Base-by-base conservation (phyloP, 35 echinoderm and acorn worm species). In the Acanthaster planci region DNA sequence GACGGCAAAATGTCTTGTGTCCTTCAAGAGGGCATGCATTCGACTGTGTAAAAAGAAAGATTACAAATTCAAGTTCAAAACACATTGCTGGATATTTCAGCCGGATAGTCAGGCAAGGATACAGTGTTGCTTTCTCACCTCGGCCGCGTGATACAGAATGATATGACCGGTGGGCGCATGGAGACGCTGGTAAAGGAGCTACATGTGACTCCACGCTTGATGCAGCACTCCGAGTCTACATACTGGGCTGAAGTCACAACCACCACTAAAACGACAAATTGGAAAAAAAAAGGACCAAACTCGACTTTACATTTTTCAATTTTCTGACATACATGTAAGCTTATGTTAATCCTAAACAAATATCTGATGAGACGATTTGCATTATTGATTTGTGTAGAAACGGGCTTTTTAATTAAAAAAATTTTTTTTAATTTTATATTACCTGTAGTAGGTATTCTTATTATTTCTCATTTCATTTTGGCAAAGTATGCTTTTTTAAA, bases 151-250 rank as follows among this genome's bases (percentile, higher is more conserved):
- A 87, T 87, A 79, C 85, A 87, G n/a, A 87, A 55, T 32, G 85
- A 87, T 34, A 87, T 79, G 21, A 87, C 78, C 4, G 85, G 85
- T 44, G 85, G 85, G 14, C 79, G 72, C 75, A 80, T 53, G 7
- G 85, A 87, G 14, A 87, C 85, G 56, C 85, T 87, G 40, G 85
- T 79, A 39, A 87, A 87, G 23, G 85, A 87, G 31, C 85, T 78
- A 87, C 85, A 87, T 7, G 85, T 87, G 19, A 87, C 76, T 10
- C 85, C 85, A 54, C 85, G 40, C 52, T 78, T 58, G 32, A 87
- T 29, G 59, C 38, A 51, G 35, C 58, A 59, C 22, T 67, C 27
- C n/a, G 27, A 34, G 34, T 59, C 53, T 21, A 37, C 8, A 47
- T 77, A 37, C 15, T 40, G 34, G n/a, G 85, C 75, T 55, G 68